phyloP scores from a whole-genome alignment of 2,113 vertebrate genomes.

The Tachycineta bicolor region DNA sequence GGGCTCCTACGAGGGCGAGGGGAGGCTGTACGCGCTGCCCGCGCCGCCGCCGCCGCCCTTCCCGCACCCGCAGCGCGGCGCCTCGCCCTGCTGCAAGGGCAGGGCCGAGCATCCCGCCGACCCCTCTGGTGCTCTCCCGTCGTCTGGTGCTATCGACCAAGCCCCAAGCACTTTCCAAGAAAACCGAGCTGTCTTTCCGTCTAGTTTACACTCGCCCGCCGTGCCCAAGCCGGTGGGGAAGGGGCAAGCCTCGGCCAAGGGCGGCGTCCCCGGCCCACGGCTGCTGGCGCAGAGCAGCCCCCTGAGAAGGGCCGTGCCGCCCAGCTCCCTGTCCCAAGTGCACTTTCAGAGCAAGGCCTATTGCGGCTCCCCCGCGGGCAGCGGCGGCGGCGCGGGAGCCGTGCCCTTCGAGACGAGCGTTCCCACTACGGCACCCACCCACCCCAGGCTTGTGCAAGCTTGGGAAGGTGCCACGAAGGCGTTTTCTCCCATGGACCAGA shows the following conservation, averaged over 20 bases:
- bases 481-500: conserved; percentile 80
- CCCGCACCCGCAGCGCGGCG: conserved; percentile 69
- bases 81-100: conserved; percentile 77
- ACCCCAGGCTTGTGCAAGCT: conserved; percentile 77
- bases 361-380: conserved; percentile 66
- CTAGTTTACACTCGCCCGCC: conserved; percentile 79
- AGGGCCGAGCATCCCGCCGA: conserved; percentile 75
- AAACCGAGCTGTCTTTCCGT: conserved; percentile 78
- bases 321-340: conserved; percentile 81
- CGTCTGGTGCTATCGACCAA: conserved; percentile 81
- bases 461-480: conserved; percentile 86
- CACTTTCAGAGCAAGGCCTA: conserved; percentile 86
- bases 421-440: conserved; percentile 48
- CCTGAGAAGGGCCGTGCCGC: conserved; percentile 81
- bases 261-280: conserved; percentile 74
- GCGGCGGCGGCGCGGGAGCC: conserved; percentile 66
- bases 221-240: conserved; percentile 76
- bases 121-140: conserved; percentile 77
- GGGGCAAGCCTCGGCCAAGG: conserved; percentile 76
- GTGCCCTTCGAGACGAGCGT: conserved; percentile 81
- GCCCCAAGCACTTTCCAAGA: conserved; percentile 82
- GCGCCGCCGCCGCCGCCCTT: conserved; percentile 35
- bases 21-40: conserved; percentile 74
- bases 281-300: conserved; percentile 78
- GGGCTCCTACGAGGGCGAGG: conserved; percentile 74